Evolutionary conservation across 2,888 invertebrate genomes (phyloP).

Genomic region (Exephanes ischioxanthus): DNA sequence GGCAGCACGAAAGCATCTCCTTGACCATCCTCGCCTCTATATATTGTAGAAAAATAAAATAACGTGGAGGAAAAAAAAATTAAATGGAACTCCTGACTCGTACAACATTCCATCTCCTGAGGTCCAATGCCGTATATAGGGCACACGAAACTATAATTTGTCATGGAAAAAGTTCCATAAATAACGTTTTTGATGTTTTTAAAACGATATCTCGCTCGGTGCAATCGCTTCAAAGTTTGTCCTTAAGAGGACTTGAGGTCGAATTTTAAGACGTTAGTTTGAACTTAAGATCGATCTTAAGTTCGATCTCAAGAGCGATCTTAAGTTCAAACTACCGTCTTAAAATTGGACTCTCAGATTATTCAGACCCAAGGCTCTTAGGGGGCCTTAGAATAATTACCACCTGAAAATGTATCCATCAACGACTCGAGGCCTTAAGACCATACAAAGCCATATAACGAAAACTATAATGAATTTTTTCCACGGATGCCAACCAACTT

Average conservation of each 20-base stretch:
- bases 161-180: not conserved
- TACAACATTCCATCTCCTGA: not conserved
- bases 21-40: not conserved
- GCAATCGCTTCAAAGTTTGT: not conserved
- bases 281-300: too few species aligned
- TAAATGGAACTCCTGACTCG: constrained; percentile 22
- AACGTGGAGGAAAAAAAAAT: constrained; percentile 11
- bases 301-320: too few species aligned
- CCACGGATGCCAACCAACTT: too few species aligned
- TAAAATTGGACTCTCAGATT: not conserved
- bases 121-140: not conserved
- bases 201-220: constrained; percentile 17
- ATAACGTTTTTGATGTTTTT: constrained; percentile 46
- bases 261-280: too few species aligned
- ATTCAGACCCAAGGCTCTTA: not conserved
- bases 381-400: too few species aligned
- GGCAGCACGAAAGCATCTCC: constrained; percentile 35
- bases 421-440: too few species aligned
- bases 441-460: too few species aligned
- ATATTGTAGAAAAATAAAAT: not conserved
- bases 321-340: too few species aligned
- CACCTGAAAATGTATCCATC: too few species aligned
- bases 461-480: too few species aligned
- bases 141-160: not conserved
- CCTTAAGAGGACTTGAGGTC: not conserved